phyloP scores from a whole-genome alignment of 2,888 invertebrate genomes.

The Parelbella ahira region DNA sequence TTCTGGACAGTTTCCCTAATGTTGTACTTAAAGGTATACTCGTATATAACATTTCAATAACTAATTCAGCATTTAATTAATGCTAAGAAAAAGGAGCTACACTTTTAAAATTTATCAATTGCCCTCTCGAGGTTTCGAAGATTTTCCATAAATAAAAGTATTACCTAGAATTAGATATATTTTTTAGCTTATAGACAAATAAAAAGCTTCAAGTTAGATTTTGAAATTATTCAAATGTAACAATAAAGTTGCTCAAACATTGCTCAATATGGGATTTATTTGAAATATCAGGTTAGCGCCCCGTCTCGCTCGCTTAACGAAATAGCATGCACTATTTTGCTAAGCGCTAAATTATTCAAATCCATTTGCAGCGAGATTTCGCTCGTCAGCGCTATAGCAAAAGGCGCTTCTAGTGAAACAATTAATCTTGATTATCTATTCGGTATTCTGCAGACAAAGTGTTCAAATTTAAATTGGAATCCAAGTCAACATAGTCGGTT shows the following conservation, averaged over 20 bases:
- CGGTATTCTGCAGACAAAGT: conserved; percentile 52
- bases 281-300: conserved; percentile 12
- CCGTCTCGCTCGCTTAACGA: conserved; percentile 21
- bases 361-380: conserved; percentile 25
- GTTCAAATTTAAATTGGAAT: conserved; percentile 57
- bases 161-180: no score
- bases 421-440: conserved; percentile 37
- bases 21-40: no score
- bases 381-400: conserved; percentile 24
- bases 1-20: no score
- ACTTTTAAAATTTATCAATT: no score
- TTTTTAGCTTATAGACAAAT: no score
- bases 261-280: conserved; percentile 22
- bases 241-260: conserved; percentile 9
- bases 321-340: conserved; percentile 26
- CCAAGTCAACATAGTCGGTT: conserved; percentile 49
- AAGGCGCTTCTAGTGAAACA: conserved; percentile 33
- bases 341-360: conserved; percentile 23
- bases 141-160: no score
- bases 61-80: no score
- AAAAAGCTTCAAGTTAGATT: no score
- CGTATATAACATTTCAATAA: no score
- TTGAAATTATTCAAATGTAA: no score
- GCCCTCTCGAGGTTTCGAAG: no score
- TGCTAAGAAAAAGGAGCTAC: no score